phyloP scores from a whole-genome alignment of 2,888 invertebrate genomes.

The Tricholauxania praeusta region DNA sequence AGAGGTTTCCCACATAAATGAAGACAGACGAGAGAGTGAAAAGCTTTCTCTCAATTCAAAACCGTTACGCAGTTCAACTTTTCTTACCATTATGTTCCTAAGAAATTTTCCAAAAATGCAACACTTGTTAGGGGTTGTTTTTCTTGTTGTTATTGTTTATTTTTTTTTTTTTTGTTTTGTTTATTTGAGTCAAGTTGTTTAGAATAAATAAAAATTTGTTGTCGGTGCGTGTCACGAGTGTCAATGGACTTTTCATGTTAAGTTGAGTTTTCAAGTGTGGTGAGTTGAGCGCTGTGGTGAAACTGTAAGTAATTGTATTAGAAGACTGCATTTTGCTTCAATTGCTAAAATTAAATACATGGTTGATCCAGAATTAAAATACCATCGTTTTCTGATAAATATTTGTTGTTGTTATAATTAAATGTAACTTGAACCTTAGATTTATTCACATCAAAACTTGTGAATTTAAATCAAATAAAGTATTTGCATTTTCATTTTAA shows the following conservation, averaged over 20 bases:
- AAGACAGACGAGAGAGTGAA: constrained; percentile 13
- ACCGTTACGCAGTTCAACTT: no score
- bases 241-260: constrained; percentile 26
- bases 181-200: constrained; percentile 19
- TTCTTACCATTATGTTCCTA: background rate
- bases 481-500: no score
- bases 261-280: background rate
- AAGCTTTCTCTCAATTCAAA: constrained; percentile 13
- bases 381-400: no score
- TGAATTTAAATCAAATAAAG: no score
- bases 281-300: no score
- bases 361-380: no score
- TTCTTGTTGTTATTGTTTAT: constrained; percentile 11
- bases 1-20: background rate
- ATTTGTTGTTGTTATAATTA: no score
- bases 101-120: constrained; percentile 33
- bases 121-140: constrained; percentile 57
- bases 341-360: background rate
- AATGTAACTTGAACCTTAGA: no score
- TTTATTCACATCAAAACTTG: no score
- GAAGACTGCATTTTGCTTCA: background rate
- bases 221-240: constrained; percentile 30
- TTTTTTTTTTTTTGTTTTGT: constrained; percentile 23
- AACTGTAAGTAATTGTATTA: background rate
- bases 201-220: constrained; percentile 28